phyloP scores from a whole-genome alignment of 2,113 vertebrate genomes.

The Sus scrofa region T2T-Sscrofa CM000826.6:136473501-136474000 shows the following conservation, averaged over 20 bases:
- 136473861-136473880: neutral
- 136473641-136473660: neutral
- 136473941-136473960: neutral
- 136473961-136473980: neutral
- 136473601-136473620: neutral
- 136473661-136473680: conserved; percentile 24
- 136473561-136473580: neutral
- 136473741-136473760: neutral
- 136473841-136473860: neutral
- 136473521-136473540: neutral
- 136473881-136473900: neutral
- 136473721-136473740: conserved; percentile 5
- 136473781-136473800: neutral
- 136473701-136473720: conserved; percentile 51
- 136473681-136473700: conserved; percentile 43
- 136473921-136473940: neutral
- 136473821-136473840: neutral
- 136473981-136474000: conserved; percentile 51
- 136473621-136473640: neutral
- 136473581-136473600: neutral
- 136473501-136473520: neutral
- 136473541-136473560: neutral
- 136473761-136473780: conserved; percentile 28
- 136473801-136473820: neutral
- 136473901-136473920: neutral